Conservation (phyloP, 2,797 vertebrate genomes). For the Balearica regulorum region DNA sequence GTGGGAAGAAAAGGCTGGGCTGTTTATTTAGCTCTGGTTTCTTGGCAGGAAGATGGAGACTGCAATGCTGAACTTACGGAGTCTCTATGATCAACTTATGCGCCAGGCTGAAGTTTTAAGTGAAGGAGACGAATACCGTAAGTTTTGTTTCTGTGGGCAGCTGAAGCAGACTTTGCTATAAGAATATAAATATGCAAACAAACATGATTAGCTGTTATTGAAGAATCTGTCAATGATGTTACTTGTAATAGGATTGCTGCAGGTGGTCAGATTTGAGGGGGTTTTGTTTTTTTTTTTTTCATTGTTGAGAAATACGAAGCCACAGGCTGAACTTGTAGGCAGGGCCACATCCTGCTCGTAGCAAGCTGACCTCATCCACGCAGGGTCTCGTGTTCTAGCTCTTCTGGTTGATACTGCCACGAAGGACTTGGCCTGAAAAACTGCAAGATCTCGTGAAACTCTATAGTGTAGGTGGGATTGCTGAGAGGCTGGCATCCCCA, state of each 20-base stretch:
- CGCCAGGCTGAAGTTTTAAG: constrained; percentile 85
- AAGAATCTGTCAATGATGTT: background rate
- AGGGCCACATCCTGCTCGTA: background rate
- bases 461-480: background rate
- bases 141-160: constrained; percentile 66
- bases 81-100: constrained; percentile 83
- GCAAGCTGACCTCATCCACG: background rate
- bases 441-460: background rate
- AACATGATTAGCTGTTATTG: background rate
- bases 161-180: background rate
- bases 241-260: background rate
- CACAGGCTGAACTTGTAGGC: background rate
- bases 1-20: background rate
- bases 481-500: background rate
- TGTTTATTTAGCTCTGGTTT: constrained; percentile 33
- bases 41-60: constrained; percentile 83
- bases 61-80: constrained; percentile 78
- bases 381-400: accelerated
- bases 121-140: constrained; percentile 88
- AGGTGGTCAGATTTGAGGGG: background rate
- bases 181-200: too few species aligned
- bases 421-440: background rate
- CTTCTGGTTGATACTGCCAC: background rate
- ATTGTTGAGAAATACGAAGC: accelerated
- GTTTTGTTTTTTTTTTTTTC: too few species aligned